These are phyloP conservation scores for Galagoides demidoff DNA, from an alignment of 2,797 vertebrate species.

Conservation along the genomic window DNA sequence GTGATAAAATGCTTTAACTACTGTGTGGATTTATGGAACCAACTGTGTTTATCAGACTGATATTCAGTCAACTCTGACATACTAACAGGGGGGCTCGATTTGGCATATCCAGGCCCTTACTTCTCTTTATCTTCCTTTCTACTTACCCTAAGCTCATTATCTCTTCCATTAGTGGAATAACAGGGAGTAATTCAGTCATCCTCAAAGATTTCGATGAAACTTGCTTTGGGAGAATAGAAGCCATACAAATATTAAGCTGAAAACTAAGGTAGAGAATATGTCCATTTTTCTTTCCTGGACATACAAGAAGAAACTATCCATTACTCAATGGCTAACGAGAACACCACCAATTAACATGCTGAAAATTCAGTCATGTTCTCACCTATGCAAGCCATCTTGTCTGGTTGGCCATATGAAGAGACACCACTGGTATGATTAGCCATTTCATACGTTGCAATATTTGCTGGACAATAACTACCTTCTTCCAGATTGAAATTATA, in stretches of 20 bases:
- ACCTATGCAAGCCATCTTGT: background rate
- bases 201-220: background rate
- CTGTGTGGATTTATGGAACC: conserved; percentile 59
- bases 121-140: background rate
- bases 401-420: background rate
- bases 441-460: background rate
- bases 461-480: background rate
- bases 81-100: background rate
- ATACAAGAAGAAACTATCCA: background rate
- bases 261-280: background rate
- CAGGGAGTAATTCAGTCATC: background rate
- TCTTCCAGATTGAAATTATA: background rate
- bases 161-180: background rate
- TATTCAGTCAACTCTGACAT: conserved; percentile 23
- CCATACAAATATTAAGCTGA: background rate
- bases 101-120: background rate
- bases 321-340: background rate
- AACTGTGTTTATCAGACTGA: conserved; percentile 55
- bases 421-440: background rate
- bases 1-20: conserved; percentile 74
- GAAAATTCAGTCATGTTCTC: background rate
- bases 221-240: background rate
- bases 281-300: background rate
- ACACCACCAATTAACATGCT: background rate
- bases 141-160: background rate